These are phyloP conservation scores for Nephrocerus scutellatus DNA, from an alignment of 2,888 invertebrate species.

Conservation along the genomic window DNA sequence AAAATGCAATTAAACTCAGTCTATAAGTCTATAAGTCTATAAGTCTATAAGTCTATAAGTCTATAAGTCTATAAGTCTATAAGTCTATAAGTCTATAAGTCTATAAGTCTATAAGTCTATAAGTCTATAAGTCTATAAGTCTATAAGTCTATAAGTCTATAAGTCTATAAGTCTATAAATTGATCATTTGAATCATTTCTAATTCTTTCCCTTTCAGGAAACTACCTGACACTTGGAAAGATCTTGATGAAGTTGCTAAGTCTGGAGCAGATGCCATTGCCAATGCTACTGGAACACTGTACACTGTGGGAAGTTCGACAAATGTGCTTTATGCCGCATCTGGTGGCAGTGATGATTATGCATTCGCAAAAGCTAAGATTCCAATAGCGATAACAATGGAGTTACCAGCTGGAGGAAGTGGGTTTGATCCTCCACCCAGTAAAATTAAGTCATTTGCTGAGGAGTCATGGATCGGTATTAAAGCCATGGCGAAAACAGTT, in stretches of 20 bases:
- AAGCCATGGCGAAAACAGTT: slow-evolving; percentile 34
- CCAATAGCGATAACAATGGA: slow-evolving; percentile 56
- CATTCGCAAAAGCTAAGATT: slow-evolving; percentile 50
- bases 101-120: too few species aligned
- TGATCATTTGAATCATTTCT: not conserved
- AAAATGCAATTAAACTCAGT: too few species aligned
- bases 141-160: too few species aligned
- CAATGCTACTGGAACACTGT: slow-evolving; percentile 33
- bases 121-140: too few species aligned
- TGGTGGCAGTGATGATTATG: slow-evolving; percentile 61
- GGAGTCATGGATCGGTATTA: slow-evolving; percentile 52
- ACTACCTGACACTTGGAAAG: slow-evolving; percentile 45
- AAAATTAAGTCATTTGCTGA: slow-evolving; percentile 52
- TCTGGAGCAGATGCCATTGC: slow-evolving; percentile 39
- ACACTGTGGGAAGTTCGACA: slow-evolving; percentile 38
- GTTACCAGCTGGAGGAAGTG: slow-evolving; percentile 51
- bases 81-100: too few species aligned
- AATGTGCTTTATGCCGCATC: slow-evolving; percentile 47
- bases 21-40: too few species aligned
- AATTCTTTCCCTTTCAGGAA: slow-evolving; percentile 20
- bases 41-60: too few species aligned
- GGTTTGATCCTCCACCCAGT: slow-evolving; percentile 53
- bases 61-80: too few species aligned
- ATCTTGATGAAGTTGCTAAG: slow-evolving; percentile 40
- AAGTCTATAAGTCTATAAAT: too few species aligned